Evolutionary conservation across 1,140 invertebrate species (phyloP), one percentile per base, ranked within the genome.

Genomic region (Diachasmimorpha longicaudata): DNA sequence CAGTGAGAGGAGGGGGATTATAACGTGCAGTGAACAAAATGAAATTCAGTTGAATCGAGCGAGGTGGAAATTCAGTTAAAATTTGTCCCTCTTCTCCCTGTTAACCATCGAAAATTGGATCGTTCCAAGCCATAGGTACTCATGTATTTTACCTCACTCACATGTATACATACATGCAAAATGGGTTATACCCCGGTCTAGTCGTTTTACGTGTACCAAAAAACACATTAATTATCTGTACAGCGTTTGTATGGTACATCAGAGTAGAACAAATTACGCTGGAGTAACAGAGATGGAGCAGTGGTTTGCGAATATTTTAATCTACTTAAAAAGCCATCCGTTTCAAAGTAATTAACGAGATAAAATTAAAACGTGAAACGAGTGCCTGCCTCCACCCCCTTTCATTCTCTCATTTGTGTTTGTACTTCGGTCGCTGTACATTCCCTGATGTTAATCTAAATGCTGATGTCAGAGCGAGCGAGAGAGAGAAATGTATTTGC

Each of bases 281-380:
- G 23, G 52, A 63, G 48, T 31, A 16, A 70, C 25, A 68, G 55
- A 23, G 16, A 39, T 13, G 31, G 8, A 52, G 31, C 21, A 58
- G 48, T 66, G 67, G 66, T 77, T 66, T 78, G 79, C 81, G 83
- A 85, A 86, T 87, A 86, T 88, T 89, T 89, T 86, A 88, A 89
- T 88, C 86, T 84, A 86, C 85, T 89, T 87, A 87, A 88, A 89
- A 89, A 87, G 85, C 85, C 84, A 88, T 88, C 79, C 85, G 85
- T 88, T 88, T 84, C 77, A 80, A 83, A 83, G 85, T 88, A 87
- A 89, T 89, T 87, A 88, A 85, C 84, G 79, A 82, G 85, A 85
- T 87, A 85, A 88, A 88, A 88, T 89, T 86, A 88, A 88, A 89
- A 88, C 83, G 85, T 86, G 81, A 75, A 63, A 69, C 67, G 44